Evolutionary conservation across 2,888 invertebrate species (phyloP), one percentile per base, ranked within the genome.

Genomic region (Sarcophaga rosellei): DNA sequence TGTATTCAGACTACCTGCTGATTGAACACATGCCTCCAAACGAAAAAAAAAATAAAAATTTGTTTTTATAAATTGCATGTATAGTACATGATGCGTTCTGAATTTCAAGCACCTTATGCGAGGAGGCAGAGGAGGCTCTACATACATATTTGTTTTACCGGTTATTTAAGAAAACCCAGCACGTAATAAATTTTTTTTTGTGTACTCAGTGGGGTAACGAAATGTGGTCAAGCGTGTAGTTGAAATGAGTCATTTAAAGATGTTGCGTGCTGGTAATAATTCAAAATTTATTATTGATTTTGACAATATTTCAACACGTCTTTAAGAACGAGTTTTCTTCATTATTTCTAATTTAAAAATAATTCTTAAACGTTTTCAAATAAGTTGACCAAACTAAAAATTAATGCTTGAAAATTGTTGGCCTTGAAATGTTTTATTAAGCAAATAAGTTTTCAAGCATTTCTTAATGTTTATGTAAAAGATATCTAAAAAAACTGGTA

Each of bases 61-160:
- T 61, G 61, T 61, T 74, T 68, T 68, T 2, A 63, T 23, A 76
- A 57, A 75, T 81, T 82, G 76, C 72, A 82, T 72, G 76, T 76
- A 70, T 10, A 10, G 76, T 76, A 70, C 35, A 10, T 20, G 12
- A 11, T 76, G 65, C 21, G 61, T 65, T 76, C 63, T 76, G 82
- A 70, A 82, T 82, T 65, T 25, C 45, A 76, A 65, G 25, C 17
- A 25, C 4, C 23, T 23, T 59, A 10, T 35, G 10, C 35, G 17
- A 62, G 35, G 68, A 23, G 62, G 35, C 15, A 81, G 21, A 61
- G 35, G 21, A 61, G 35, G 35, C n/a, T 10, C 72, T 12, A 65
- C 2, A 65, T 12, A 65, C 2, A 65, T 20, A 47, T 17, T 62
- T 47, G 47, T 53, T 20, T 62, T 62, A n/a, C 11, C 25, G 23